Evolutionary conservation across 2,113 vertebrate genomes (phyloP).

Genomic region (Perccottus glenii): DNA sequence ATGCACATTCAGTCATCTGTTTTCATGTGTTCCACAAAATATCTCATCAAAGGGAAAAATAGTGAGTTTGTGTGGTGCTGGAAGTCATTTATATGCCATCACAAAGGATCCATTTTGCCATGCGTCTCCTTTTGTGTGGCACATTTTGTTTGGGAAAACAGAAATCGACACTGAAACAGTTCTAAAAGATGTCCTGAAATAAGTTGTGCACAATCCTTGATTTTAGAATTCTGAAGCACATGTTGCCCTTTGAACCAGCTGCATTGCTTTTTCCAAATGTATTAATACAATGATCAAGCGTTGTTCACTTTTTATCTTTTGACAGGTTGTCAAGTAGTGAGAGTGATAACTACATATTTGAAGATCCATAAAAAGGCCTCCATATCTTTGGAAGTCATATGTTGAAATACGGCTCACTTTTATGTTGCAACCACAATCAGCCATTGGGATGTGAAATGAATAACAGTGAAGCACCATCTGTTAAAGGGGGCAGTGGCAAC

Average conservation of each 20-base stretch:
- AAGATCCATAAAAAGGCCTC: constrained; percentile 61
- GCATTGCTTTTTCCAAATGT: constrained; percentile 14
- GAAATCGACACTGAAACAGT: constrained; percentile 22
- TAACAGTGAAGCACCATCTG: constrained; percentile 69
- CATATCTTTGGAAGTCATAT: constrained; percentile 49
- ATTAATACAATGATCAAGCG: constrained; percentile 35
- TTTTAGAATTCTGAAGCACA: constrained; percentile 26
- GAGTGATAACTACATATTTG: constrained; percentile 59
- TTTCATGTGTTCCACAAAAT: constrained; percentile 5
- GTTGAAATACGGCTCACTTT: constrained; percentile 73
- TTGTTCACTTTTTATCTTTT: constrained; percentile 67
- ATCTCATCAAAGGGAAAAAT: constrained; percentile 12
- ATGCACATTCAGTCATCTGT: constrained; percentile 1
- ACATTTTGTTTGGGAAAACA: constrained; percentile 14
- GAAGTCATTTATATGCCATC: constrained; percentile 11
- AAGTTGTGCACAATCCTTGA: not conserved
- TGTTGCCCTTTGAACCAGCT: constrained; percentile 32
- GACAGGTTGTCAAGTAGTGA: constrained; percentile 59
- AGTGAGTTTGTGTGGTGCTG: not conserved
- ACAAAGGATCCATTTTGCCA: constrained; percentile 4
- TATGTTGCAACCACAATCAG: constrained; percentile 62
- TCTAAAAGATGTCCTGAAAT: not conserved
- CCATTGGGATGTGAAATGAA: constrained; percentile 74
- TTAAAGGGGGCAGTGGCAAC: constrained; percentile 36
- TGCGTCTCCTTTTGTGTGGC: constrained; percentile 4